Conservation (phyloP, 2,797 vertebrate genomes). For the Labeo calbasu region DNA sequence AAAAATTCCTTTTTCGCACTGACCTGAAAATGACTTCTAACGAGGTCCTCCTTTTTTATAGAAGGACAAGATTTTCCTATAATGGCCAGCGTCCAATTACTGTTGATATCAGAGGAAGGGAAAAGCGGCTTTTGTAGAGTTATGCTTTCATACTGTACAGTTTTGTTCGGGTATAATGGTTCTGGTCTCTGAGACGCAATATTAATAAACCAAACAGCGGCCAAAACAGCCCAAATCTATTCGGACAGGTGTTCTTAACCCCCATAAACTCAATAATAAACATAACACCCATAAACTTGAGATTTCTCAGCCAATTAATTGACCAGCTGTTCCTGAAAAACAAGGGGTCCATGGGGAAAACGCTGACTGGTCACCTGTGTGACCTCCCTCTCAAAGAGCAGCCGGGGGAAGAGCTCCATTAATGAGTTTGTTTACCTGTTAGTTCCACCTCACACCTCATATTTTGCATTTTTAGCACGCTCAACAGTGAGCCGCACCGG, state of each 20-base stretch:
- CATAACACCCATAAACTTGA: conserved; percentile 46
- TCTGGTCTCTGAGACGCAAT: conserved; percentile 46
- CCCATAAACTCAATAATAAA: conserved; percentile 52
- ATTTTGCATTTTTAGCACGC: conserved; percentile 42
- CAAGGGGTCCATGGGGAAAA: conserved; percentile 53
- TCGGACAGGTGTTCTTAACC: conserved; percentile 44
- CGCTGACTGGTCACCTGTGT: conserved; percentile 59
- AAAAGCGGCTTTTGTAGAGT: not conserved
- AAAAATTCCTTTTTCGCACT: not conserved
- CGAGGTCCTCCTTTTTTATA: not conserved
- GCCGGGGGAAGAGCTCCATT: conserved; percentile 44
- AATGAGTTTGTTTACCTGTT: conserved; percentile 58
- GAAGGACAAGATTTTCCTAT: not conserved
- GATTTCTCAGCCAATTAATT: conserved; percentile 61
- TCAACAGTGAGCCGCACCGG: not conserved
- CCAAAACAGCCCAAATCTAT: conserved; percentile 54
- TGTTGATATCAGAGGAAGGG: conserved; percentile 2
- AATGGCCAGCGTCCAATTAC: not conserved
- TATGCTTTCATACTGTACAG: not conserved
- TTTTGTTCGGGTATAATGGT: conserved; percentile 43
- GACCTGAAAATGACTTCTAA: conserved; percentile 7
- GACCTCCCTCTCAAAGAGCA: conserved; percentile 53
- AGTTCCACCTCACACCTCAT: conserved; percentile 47
- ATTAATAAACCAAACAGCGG: conserved; percentile 61
- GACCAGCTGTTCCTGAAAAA: conserved; percentile 63